Base-by-base conservation (phyloP, 2,888 invertebrate genomes). In the Rhyacophila evoluta region DNA sequence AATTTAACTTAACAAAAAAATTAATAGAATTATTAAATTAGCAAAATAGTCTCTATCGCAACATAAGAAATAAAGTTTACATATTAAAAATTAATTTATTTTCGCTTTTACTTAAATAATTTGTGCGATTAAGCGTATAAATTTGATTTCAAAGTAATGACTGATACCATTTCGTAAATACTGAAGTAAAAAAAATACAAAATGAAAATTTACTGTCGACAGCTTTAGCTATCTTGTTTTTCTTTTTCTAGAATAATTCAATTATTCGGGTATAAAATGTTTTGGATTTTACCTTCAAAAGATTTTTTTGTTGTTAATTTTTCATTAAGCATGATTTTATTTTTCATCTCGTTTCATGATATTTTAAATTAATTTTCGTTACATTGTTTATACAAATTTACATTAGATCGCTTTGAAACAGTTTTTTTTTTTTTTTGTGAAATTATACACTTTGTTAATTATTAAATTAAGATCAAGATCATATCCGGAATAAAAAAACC, bases 201-300 rank as follows among this genome's bases (percentile, higher is more conserved):
- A 55, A 55, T 55, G 55, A 55, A 55, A 55, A 55, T 55, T 19
- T 55, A 55, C 8, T 19, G 25, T 55, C 11, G 55, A 55, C 41
- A 15, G 55, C 55, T 55, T 55, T 55, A n/a, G 55, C 19, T 25
- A 55, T 55, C 55, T 55, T 55, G 55, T 55, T 55, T 55, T 55
- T 55, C 55, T 55, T 55, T 0, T 19, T 15, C 25, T 25, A 10
- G 2, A 5, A 25, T 55, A 55, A 55, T 55, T 55, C 15, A 55
- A 55, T 55, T 55, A 55, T 55, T 19, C 55, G 19, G 19, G 25
- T 55, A 55, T 19, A 55, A 55, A 55, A 55, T 25, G 41, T 41
- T 55, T 55, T 19, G 55, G 19, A 25, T 55, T 55, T 55, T 55
- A 25, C 25, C 25, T 55, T 55, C 10, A 8, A 19, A 25, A 25